phyloP scores from a whole-genome alignment of 2,888 invertebrate species.

The Norana najaformis region DNA sequence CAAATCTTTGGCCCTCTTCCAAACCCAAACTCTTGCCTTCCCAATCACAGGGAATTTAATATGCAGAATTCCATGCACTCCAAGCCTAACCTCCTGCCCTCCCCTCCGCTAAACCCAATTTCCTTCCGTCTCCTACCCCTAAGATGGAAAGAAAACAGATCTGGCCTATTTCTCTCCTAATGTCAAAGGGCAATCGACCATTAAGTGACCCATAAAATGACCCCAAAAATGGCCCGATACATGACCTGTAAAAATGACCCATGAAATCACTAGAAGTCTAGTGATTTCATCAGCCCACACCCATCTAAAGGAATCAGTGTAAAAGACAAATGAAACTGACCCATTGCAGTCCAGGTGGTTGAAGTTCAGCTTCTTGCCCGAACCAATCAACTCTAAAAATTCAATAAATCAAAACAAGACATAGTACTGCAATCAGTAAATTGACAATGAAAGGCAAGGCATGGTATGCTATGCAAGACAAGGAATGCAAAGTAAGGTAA shows the following conservation, averaged over 20 bases:
- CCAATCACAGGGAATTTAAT: not conserved
- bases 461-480: not conserved
- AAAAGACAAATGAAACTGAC: not conserved
- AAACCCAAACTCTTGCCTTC: not conserved
- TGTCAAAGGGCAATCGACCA: not conserved
- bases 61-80: not conserved
- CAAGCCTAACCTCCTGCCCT: not conserved
- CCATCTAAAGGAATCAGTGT: not conserved
- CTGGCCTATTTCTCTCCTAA: not conserved
- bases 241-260: not conserved
- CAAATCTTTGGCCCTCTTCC: not conserved
- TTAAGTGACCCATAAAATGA: not conserved
- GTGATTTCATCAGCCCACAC: too few species aligned
- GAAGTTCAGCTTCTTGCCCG: not conserved
- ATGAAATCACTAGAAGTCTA: not conserved
- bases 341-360: not conserved
- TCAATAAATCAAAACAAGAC: not conserved
- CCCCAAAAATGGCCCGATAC: not conserved
- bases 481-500: too few species aligned
- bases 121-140: not conserved
- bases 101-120: too few species aligned
- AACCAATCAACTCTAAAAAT: constrained; percentile 15
- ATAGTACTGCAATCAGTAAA: too few species aligned
- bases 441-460: not conserved
- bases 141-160: not conserved